phyloP scores from a whole-genome alignment of 2,113 vertebrate species.

The Apodemus sylvaticus region DNA sequence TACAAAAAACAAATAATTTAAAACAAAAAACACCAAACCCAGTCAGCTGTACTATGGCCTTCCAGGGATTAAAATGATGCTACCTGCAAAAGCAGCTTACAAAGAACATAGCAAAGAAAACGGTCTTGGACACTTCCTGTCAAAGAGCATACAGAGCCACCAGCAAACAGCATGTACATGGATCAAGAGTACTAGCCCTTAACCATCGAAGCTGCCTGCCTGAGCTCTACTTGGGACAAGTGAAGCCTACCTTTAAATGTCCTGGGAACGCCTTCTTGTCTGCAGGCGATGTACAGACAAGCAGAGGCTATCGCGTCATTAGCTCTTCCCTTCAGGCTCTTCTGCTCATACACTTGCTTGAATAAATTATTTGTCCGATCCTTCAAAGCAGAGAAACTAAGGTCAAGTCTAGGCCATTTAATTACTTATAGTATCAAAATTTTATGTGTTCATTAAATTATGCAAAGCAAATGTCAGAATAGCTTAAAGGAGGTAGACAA shows the following conservation, averaged over 20 bases:
- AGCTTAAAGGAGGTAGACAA: slow-evolving; percentile 71
- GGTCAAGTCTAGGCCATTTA: slow-evolving; percentile 85
- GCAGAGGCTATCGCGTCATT: slow-evolving; percentile 99
- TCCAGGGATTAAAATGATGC: neutral
- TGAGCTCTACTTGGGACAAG: neutral
- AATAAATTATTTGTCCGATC: slow-evolving; percentile 99
- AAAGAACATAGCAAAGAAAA: neutral
- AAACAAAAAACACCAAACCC: no score
- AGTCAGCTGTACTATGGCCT: neutral
- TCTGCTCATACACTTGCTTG: slow-evolving; percentile 99
- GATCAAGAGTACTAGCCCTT: neutral
- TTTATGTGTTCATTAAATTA: slow-evolving; percentile 85
- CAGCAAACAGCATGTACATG: neutral
- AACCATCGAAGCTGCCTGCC: neutral
- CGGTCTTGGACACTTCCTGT: neutral
- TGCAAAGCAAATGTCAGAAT: slow-evolving; percentile 79
- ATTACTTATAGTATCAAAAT: slow-evolving; percentile 86
- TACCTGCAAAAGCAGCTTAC: neutral
- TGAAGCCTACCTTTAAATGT: slow-evolving; percentile 96
- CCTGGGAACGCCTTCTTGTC: slow-evolving; percentile 97
- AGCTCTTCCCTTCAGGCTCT: slow-evolving; percentile 98
- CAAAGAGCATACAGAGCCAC: neutral
- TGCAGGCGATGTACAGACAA: slow-evolving; percentile 98
- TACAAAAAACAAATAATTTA: no score
- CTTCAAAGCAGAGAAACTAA: slow-evolving; percentile 87